These are phyloP conservation scores for Corapipo altera DNA, from an alignment of 2,113 vertebrate genomes.

Conservation along the genomic window DNA sequence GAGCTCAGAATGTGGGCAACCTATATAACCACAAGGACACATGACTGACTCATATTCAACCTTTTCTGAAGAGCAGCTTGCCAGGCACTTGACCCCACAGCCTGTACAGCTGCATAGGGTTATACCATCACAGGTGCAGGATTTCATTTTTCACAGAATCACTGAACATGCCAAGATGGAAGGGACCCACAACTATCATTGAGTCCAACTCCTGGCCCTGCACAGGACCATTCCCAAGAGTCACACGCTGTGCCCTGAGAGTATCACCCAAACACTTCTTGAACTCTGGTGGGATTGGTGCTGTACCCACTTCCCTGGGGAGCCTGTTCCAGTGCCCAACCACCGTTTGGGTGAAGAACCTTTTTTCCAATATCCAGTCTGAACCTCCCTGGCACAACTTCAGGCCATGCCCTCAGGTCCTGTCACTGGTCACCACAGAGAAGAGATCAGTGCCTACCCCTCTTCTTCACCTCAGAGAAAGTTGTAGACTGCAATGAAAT, in stretches of 20 bases:
- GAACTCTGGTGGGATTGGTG: neutral
- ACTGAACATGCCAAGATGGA: neutral
- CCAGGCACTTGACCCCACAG: neutral
- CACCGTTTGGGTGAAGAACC: neutral
- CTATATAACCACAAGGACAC: neutral
- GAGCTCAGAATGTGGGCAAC: neutral
- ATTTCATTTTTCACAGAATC: neutral
- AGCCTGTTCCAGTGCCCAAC: neutral
- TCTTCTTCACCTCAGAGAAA: neutral
- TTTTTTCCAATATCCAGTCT: neutral
- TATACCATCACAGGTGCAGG: neutral
- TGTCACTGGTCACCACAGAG: neutral
- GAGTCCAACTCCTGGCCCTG: neutral
- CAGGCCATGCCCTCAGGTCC: neutral
- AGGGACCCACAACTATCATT: neutral
- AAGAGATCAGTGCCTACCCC: neutral
- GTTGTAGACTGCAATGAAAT: neutral
- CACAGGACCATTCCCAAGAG: neutral
- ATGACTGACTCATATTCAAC: neutral
- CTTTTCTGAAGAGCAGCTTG: neutral
- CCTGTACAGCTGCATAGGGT: neutral
- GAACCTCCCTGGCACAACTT: neutral
- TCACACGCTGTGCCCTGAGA: neutral
- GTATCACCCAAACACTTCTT: neutral
- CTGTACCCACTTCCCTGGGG: neutral